phyloP scores from a whole-genome alignment of 1,140 invertebrate genomes.

The Bombus sylvicola region DNA sequence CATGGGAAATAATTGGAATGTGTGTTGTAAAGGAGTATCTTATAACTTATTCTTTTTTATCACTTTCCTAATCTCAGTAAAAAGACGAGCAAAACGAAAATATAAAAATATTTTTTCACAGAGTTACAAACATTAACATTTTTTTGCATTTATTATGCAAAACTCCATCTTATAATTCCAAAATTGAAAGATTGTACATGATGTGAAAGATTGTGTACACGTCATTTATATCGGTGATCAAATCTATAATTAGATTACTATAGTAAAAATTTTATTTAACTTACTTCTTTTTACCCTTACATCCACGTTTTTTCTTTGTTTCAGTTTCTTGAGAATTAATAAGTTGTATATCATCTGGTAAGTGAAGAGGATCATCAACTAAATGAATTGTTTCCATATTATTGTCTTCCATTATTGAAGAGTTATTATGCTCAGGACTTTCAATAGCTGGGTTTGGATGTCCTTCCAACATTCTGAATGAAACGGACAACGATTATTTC shows the following conservation, averaged over 20 bases:
- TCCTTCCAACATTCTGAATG: slow-evolving; percentile 75
- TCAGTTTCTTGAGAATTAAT: slow-evolving; percentile 55
- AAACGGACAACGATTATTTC: slow-evolving; percentile 8
- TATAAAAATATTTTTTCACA: not conserved
- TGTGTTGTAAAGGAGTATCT: slow-evolving; percentile 8
- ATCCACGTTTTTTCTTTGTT: slow-evolving; percentile 65
- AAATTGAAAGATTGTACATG: slow-evolving; percentile 53
- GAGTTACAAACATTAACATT: not conserved
- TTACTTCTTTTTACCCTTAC: slow-evolving; percentile 78
- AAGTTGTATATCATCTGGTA: slow-evolving; percentile 61
- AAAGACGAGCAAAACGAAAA: slow-evolving; percentile 19
- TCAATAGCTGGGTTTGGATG: slow-evolving; percentile 71
- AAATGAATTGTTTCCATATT: slow-evolving; percentile 68
- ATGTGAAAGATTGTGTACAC: not conserved
- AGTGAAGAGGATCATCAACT: slow-evolving; percentile 51
- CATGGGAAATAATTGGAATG: slow-evolving; percentile 29
- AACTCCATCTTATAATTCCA: slow-evolving; percentile 16
- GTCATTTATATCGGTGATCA: not conserved
- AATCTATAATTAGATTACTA: not conserved
- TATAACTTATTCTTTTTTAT: not conserved
- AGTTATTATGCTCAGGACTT: slow-evolving; percentile 73
- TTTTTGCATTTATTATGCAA: slow-evolving; percentile 19
- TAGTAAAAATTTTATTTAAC: slow-evolving; percentile 39
- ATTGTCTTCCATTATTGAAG: slow-evolving; percentile 62
- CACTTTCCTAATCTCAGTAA: not conserved